Base-by-base conservation (phyloP, 2,888 invertebrate species). In the Buathra laborator region DNA sequence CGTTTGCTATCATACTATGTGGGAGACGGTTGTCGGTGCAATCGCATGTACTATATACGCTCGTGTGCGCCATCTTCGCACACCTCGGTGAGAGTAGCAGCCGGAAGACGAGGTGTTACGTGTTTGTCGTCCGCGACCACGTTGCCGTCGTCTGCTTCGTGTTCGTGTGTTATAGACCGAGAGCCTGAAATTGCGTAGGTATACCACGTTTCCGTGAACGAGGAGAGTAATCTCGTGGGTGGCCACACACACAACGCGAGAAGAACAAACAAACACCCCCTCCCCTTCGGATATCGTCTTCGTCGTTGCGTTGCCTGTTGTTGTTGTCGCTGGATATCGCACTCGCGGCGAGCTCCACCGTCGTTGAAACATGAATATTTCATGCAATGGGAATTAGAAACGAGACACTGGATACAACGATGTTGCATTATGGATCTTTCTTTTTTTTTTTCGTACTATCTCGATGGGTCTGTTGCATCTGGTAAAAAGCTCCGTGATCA, bases 141-240 rank as follows among this genome's bases (percentile, higher is more conserved):
- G 56, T 66, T 71, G 59, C 79, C 51, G 59, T 72, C 67, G 80
- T 64, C 12, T 66, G 64, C 32, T 29, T 68, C 51, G 68, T 67
- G 29, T 62, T 46, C 53, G 51, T 5, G 16, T 51, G 44, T 70
- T 59, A 4, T 37, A 43, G 53, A 51, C 46, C 29, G 43, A 5
- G 29, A 19, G 46, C 32, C 24, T 44, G 37, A 44, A 43, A 44
- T 37, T 9, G 48, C 64, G 67, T 48, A 76, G 64, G 59, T 72
- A 77, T 56, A 66, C 29, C 70, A 59, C 9, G 67, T 83, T 83
- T 83, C 76, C 83, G 44, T 68, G 79, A 67, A 67, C 62, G 37
- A 72, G 62, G 68, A 71, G 70, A 71, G 70, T 56, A 70, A 71
- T 76, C 74, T 80, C 83, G 85, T 85, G 85, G 85, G 85, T 85